Conservation (phyloP, 2,113 vertebrate species). For the Grus americana region DNA sequence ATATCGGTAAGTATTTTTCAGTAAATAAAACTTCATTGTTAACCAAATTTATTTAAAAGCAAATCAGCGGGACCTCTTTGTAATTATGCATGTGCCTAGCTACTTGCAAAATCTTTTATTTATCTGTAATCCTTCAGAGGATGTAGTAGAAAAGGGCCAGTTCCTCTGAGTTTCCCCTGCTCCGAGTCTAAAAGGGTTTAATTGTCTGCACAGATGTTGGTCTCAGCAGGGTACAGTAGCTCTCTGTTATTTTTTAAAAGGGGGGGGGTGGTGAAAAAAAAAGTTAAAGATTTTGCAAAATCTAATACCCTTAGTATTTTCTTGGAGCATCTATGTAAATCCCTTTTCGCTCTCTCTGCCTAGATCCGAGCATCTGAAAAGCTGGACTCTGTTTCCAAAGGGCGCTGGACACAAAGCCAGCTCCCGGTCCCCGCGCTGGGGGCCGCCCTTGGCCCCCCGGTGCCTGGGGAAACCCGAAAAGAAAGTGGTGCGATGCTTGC, state of each 20-base stretch:
- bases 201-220: conserved; percentile 65
- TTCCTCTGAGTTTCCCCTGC: conserved; percentile 37
- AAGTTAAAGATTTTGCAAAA: neutral
- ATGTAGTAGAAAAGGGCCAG: conserved; percentile 38
- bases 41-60: conserved; percentile 55
- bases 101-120: conserved; percentile 49
- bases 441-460: neutral
- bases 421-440: neutral
- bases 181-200: conserved; percentile 23
- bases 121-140: conserved; percentile 50
- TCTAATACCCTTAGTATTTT: conserved; percentile 9
- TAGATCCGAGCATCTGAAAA: neutral
- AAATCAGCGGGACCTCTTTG: neutral
- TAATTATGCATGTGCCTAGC: conserved; percentile 20
- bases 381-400: neutral
- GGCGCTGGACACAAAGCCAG: neutral
- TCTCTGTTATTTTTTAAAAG: conserved; percentile 44
- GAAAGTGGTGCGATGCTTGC: neutral
- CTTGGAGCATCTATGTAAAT: neutral
- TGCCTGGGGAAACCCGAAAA: neutral
- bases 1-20: neutral
- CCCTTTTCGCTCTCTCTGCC: neutral
- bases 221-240: conserved; percentile 48
- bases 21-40: conserved; percentile 39
- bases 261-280: neutral